These are phyloP conservation scores for Manacus vitellinus DNA, from an alignment of 2,113 vertebrate genomes.

Conservation along the genomic window DNA sequence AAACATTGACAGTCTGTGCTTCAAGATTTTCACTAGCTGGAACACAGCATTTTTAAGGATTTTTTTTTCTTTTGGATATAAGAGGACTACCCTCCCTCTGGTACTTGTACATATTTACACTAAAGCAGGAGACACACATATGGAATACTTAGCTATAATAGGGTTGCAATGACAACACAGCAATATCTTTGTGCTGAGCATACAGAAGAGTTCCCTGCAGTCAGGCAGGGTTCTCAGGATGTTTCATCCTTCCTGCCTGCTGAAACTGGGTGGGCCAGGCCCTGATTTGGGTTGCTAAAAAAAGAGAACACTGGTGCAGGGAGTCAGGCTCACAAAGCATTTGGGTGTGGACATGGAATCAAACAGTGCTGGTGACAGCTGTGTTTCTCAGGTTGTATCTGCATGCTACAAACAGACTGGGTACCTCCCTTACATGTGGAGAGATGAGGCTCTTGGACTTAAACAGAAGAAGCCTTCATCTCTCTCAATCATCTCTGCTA, in stretches of 20 bases:
- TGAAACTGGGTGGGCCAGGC: neutral
- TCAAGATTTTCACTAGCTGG: neutral
- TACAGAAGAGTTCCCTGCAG: neutral
- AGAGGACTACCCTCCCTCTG: accelerated
- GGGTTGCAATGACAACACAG: neutral
- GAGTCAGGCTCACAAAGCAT: neutral
- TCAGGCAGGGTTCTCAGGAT: neutral
- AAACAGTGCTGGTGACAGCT: neutral
- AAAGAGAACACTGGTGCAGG: neutral
- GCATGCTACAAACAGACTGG: neutral
- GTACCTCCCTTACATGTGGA: neutral
- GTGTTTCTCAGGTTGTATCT: neutral
- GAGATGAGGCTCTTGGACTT: neutral
- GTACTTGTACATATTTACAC: neutral
- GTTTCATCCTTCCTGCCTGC: neutral
- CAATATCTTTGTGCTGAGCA: neutral
- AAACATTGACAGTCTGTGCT: neutral
- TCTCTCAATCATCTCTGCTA: neutral
- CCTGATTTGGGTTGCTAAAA: neutral
- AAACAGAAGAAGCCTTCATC: neutral
- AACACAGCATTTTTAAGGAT: neutral
- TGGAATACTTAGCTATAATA: neutral
- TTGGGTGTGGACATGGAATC: neutral
- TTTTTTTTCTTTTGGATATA: neutral
- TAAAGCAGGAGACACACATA: neutral